Evolutionary conservation across 2,797 vertebrate genomes (phyloP).

Genomic region (Kryptopterus vitreolus): DNA sequence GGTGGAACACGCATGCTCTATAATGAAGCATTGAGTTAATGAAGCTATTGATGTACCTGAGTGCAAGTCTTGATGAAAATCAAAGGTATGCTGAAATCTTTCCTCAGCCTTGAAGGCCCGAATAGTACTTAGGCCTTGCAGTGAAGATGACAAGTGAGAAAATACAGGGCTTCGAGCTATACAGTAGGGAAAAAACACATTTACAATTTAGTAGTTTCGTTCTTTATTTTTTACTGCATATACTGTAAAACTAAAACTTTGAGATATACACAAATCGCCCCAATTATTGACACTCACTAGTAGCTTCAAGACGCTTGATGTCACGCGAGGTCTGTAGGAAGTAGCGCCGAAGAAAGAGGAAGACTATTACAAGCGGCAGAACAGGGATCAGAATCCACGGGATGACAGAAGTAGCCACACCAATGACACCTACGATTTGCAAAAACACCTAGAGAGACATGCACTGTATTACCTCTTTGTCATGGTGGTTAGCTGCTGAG

Average conservation of each 20-base stretch:
- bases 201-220: neutral
- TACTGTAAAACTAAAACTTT: neutral
- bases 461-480: conserved; percentile 36
- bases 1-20: neutral
- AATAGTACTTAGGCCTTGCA: conserved; percentile 93
- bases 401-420: conserved; percentile 80
- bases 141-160: conserved; percentile 90
- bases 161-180: conserved; percentile 91
- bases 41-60: conserved; percentile 75
- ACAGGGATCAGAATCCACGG: conserved; percentile 84
- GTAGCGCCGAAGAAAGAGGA: conserved; percentile 79
- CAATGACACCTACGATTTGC: conserved; percentile 77
- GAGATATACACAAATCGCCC: neutral
- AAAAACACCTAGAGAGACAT: conserved; percentile 71
- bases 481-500: conserved; percentile 32
- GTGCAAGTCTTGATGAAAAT: conserved; percentile 90
- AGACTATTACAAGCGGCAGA: conserved; percentile 76
- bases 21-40: neutral
- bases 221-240: neutral
- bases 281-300: conserved; percentile 58
- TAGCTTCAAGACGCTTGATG: conserved; percentile 85
- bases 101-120: conserved; percentile 87
- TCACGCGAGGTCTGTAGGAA: conserved; percentile 85
- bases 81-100: conserved; percentile 87
- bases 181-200: conserved; percentile 40